Evolutionary conservation across 2,113 vertebrate species (phyloP).

Genomic region (Carassius carassius): DNA sequence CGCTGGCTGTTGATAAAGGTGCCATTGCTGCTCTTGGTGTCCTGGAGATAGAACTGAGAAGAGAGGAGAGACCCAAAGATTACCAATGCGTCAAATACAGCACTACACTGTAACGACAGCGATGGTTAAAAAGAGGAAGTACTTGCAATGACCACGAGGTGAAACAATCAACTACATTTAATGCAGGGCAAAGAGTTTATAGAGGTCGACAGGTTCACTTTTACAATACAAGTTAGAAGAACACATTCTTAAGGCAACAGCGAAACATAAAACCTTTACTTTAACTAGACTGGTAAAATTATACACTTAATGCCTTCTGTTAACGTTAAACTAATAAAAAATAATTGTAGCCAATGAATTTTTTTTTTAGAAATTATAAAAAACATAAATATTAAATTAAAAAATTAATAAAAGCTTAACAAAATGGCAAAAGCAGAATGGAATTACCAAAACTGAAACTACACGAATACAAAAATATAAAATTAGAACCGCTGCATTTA

Average conservation of each 20-base stretch:
- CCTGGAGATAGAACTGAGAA: constrained; percentile 97
- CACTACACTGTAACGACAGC: neutral
- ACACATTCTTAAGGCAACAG: neutral
- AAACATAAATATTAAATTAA: too few species aligned
- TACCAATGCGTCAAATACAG: neutral
- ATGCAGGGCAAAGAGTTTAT: neutral
- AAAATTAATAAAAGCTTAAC: too few species aligned
- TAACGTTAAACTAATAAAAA: too few species aligned
- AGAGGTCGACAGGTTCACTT: neutral
- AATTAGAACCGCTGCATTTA: too few species aligned
- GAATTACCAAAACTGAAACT: too few species aligned
- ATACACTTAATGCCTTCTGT: neutral
- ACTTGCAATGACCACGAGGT: neutral
- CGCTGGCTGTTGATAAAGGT: constrained; percentile 99
- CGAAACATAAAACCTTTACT: neutral
- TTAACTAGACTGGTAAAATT: neutral
- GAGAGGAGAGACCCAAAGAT: constrained; percentile 47
- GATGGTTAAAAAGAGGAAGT: neutral
- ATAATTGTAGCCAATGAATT: too few species aligned
- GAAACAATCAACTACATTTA: neutral
- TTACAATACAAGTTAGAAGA: neutral
- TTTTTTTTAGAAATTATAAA: too few species aligned
- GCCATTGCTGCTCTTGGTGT: constrained; percentile 99
- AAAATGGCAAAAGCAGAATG: too few species aligned
- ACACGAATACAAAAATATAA: too few species aligned